Conservation (phyloP, 2,797 vertebrate genomes). For the Enteromius trimaculatus region DNA sequence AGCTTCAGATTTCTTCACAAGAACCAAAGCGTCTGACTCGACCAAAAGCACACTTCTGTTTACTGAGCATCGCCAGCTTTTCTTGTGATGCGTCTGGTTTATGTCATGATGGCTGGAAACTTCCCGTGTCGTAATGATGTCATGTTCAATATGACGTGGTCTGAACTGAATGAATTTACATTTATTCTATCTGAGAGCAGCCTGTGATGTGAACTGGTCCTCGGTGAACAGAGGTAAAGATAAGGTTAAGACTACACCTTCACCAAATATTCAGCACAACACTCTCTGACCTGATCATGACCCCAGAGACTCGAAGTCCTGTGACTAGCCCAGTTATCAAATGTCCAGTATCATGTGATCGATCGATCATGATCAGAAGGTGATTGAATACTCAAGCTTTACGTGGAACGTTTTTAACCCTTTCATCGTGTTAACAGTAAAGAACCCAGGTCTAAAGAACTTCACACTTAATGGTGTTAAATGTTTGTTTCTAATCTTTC, state of each 20-base stretch:
- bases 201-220: background rate
- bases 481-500: background rate
- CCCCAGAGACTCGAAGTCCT: background rate
- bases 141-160: background rate
- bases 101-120: background rate
- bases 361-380: background rate
- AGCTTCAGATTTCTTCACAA: background rate
- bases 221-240: background rate
- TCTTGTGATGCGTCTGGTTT: too few relatives aligned
- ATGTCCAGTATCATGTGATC: too few relatives aligned
- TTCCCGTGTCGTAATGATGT: background rate
- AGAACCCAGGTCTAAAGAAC: background rate
- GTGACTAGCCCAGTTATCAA: background rate
- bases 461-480: background rate
- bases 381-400: background rate
- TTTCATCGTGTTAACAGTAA: background rate
- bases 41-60: slow-evolving; percentile 30
- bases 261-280: background rate
- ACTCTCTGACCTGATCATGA: background rate
- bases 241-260: background rate
- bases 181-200: background rate
- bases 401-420: background rate
- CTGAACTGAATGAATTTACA: background rate
- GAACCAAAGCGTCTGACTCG: slow-evolving; percentile 12
- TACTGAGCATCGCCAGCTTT: background rate